Conservation (phyloP, 2,888 invertebrate species). For the Aelia acuminata region DNA sequence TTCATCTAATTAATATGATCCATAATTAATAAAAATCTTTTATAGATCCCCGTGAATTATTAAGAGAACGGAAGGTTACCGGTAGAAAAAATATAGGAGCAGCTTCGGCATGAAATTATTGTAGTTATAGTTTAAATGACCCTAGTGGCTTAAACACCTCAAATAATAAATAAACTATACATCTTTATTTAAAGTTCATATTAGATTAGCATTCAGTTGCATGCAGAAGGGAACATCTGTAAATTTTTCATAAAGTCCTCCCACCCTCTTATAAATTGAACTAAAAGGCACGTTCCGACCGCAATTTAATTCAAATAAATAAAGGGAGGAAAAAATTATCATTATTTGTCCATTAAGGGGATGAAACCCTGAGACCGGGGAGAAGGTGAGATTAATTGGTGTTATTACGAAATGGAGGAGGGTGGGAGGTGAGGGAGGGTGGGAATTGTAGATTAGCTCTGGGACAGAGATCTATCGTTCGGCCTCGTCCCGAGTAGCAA, state of each 20-base stretch:
- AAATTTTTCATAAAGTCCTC: not conserved
- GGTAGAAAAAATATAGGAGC: too few species aligned
- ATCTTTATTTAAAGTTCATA: too few species aligned
- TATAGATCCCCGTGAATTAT: too few species aligned
- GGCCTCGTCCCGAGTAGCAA: not conserved
- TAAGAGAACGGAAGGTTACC: too few species aligned
- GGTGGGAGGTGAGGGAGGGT: constrained; percentile 48
- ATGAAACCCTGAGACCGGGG: constrained; percentile 13
- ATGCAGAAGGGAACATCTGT: constrained; percentile 2
- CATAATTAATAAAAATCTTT: too few species aligned
- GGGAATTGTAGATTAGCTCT: constrained; percentile 62
- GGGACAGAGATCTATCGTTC: constrained; percentile 66
- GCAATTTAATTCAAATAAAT: constrained; percentile 46
- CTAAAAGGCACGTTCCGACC: not conserved
- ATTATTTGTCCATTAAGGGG: constrained; percentile 51
- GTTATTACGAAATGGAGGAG: constrained; percentile 38
- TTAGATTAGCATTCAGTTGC: not conserved
- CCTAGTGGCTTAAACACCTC: too few species aligned
- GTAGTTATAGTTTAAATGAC: too few species aligned
- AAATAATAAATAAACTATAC: too few species aligned
- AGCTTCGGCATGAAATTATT: too few species aligned
- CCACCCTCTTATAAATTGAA: not conserved
- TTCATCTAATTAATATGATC: too few species aligned
- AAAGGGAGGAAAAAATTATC: constrained; percentile 37
- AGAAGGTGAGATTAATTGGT: constrained; percentile 45